Base-by-base conservation (phyloP, 2,113 vertebrate species). In the Leptodactylus fuscus region DNA sequence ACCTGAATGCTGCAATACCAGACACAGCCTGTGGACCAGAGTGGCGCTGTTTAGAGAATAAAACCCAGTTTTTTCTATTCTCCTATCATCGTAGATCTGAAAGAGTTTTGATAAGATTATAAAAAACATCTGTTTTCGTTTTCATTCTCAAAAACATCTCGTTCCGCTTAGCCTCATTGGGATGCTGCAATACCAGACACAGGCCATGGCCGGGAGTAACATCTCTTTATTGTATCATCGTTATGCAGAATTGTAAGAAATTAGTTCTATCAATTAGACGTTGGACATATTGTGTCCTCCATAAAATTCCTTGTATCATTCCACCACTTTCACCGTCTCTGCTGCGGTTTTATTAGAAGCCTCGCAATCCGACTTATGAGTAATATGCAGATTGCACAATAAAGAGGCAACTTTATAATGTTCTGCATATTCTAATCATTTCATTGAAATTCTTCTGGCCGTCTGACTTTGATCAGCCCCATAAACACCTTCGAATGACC, bases 401-500 rank as follows among this genome's bases (percentile, higher is more conserved):
- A 27, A 76, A 44, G 70, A 46, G 24, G 48, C 13, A 29, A 48
- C 48, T 49, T 29, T 20, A 53, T 29, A 83, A 27, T 27, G 51
- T 38, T 73, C 81, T 53, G 27, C 48, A 73, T 53, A 55, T 74
- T 34, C 69, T 22, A 73, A 73, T 44, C 29, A 38, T 71, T 82
- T 55, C 27, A 41, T 74, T 41, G 48, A 20, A 73, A 55, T 73
- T 53, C 32, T 29, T 83, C 4, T 38, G 48, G 32, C 69, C 51
- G 32, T 60, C 69, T 55, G 48, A 73, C 81, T 83, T 73, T 83
- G 48, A 83, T 83, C 49, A 20, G 34, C 5, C 81, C 46, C 81
- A 74, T 83, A 83, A 83, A 83, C 81, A 73, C 81, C 81, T 73
- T 6, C 2, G 49, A 74, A 70, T 55, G 67, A n/a, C 48, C 69